Conservation (phyloP, 1,140 invertebrate species). For the Drosophila lacertosa region DNA sequence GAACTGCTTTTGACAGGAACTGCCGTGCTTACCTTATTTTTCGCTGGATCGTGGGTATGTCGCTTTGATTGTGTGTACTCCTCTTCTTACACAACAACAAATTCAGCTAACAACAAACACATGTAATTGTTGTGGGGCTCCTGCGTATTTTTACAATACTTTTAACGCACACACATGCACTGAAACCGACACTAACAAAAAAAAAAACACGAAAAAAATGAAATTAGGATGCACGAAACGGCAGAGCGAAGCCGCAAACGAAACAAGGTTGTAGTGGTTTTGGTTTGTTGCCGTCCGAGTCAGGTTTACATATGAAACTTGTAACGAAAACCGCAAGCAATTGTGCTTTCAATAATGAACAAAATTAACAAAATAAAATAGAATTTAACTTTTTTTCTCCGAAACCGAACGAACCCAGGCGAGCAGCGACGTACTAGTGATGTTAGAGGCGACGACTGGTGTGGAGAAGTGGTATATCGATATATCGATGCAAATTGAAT, state of each 20-base stretch:
- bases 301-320: slow-evolving; percentile 2
- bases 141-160: slow-evolving; percentile 15
- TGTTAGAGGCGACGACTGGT: slow-evolving; percentile 2
- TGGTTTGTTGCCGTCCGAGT: slow-evolving; percentile 3
- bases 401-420: slow-evolving; percentile 45
- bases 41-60: slow-evolving; percentile 4
- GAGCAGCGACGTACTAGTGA: slow-evolving; percentile 42
- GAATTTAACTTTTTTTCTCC: slow-evolving; percentile 42
- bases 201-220: slow-evolving; percentile 16
- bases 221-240: slow-evolving; percentile 1
- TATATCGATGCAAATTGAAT: neutral
- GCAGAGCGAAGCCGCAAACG: slow-evolving; percentile 18
- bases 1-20: slow-evolving; percentile 24
- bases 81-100: slow-evolving; percentile 5
- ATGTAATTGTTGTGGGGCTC: slow-evolving; percentile 13
- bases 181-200: slow-evolving; percentile 19
- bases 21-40: slow-evolving; percentile 22
- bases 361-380: slow-evolving; percentile 49
- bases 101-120: slow-evolving; percentile 13
- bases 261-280: slow-evolving; percentile 3
- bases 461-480: neutral
- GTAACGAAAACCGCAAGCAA: slow-evolving; percentile 24
- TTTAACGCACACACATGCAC: slow-evolving; percentile 13
- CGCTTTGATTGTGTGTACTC: neutral
- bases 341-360: slow-evolving; percentile 37